These are phyloP conservation scores for Tragelaphus imberbis DNA, from an alignment of 2,113 vertebrate species.

Conservation along the genomic window DNA sequence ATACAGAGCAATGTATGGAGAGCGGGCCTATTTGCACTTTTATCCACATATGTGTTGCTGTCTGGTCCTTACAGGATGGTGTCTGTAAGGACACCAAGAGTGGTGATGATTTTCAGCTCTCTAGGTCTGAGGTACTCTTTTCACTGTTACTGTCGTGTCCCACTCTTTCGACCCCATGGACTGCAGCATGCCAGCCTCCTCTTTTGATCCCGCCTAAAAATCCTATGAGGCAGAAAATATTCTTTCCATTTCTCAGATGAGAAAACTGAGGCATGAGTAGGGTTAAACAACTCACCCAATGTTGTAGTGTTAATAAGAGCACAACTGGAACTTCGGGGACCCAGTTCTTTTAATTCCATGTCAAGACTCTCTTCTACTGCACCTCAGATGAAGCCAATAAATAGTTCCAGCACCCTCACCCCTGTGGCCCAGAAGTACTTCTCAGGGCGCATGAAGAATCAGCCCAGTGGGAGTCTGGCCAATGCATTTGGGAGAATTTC, in stretches of 20 bases:
- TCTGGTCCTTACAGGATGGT: neutral
- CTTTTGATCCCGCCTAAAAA: neutral
- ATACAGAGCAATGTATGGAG: neutral
- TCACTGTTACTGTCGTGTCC: neutral
- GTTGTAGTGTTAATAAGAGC: neutral
- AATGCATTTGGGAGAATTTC: neutral
- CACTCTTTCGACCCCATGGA: neutral
- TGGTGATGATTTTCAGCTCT: neutral
- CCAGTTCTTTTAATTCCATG: neutral
- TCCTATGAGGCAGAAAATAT: neutral
- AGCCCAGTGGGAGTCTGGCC: neutral
- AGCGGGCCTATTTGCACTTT: neutral
- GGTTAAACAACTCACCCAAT: neutral
- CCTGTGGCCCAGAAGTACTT: accelerated
- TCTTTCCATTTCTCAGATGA: neutral
- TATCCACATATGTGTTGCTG: neutral
- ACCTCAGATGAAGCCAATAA: neutral
- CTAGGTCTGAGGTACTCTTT: neutral
- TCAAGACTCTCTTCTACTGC: neutral
- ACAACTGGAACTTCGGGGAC: neutral
- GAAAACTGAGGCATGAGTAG: neutral
- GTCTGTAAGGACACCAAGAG: neutral
- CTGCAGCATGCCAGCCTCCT: neutral
- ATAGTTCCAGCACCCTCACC: neutral
- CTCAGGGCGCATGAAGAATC: neutral